Percentiles rank a stretch among this genome's conserved stretches.
These are phyloP conservation scores for Aphelenchoides besseyi DNA, from an alignment of 1,140 invertebrate species.

Conservation along the genomic window DNA sequence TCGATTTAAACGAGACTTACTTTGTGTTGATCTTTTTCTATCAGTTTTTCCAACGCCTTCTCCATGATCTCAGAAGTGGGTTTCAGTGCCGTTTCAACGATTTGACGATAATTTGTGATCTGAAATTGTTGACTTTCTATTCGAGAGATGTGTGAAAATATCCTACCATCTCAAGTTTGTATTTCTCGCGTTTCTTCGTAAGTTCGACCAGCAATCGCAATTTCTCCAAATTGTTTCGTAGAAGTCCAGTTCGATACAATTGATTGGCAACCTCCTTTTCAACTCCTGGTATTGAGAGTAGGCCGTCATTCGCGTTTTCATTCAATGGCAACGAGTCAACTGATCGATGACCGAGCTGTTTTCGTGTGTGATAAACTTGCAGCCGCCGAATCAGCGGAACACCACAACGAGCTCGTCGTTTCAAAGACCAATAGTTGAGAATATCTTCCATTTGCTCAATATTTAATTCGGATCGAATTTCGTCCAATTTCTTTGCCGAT, in stretches of 20 bases:
- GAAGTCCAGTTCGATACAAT: background rate
- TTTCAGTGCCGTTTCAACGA: slow-evolving; percentile 36
- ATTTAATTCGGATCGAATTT: slow-evolving; percentile 33
- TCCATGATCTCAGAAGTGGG: slow-evolving; percentile 23
- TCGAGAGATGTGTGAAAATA: slow-evolving; percentile 17
- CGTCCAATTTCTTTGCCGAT: slow-evolving; percentile 40
- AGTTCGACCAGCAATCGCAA: slow-evolving; percentile 41
- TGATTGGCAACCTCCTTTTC: slow-evolving; percentile 9
- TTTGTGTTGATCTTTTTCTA: slow-evolving; percentile 45
- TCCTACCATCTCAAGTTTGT: slow-evolving; percentile 40
- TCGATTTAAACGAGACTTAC: slow-evolving; percentile 19
- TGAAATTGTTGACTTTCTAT: slow-evolving; percentile 9
- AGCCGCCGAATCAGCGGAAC: slow-evolving; percentile 81
- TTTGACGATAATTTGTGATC: slow-evolving; percentile 33
- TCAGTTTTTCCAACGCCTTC: slow-evolving; percentile 38
- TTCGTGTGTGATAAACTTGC: slow-evolving; percentile 51
- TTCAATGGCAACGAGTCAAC: background rate
- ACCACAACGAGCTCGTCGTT: slow-evolving; percentile 88
- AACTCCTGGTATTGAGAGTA: background rate
- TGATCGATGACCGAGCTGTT: slow-evolving; percentile 27
- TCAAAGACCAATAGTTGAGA: slow-evolving; percentile 77
- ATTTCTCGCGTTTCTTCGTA: slow-evolving; percentile 47
- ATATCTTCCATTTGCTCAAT: slow-evolving; percentile 37
- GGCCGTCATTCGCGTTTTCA: background rate
- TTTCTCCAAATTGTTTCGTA: slow-evolving; percentile 37